These are phyloP conservation scores for Lagopus leucura DNA, from an alignment of 2,113 vertebrate species.

Conservation along the genomic window DNA sequence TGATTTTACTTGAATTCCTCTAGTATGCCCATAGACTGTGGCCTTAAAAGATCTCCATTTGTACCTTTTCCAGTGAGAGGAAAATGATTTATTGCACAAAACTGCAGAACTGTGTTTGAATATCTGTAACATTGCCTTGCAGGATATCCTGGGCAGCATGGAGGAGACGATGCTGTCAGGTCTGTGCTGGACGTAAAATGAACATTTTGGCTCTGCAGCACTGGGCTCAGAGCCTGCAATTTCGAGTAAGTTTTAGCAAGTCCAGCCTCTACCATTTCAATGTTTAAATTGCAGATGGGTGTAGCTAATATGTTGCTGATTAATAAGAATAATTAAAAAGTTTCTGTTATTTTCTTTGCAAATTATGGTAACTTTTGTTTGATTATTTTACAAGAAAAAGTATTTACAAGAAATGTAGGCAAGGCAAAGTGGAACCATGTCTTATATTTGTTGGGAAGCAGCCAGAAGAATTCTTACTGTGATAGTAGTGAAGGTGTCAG, in stretches of 20 bases:
- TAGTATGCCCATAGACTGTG: background rate
- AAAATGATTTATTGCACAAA: background rate
- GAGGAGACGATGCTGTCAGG: slow-evolving; percentile 70
- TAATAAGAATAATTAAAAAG: background rate
- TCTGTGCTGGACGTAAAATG: slow-evolving; percentile 21
- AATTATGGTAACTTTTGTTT: background rate
- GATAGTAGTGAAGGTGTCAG: background rate
- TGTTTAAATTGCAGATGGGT: rapidly evolving
- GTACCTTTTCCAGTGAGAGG: background rate
- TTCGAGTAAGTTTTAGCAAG: slow-evolving; percentile 77
- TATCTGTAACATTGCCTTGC: slow-evolving; percentile 9
- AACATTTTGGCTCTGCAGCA: slow-evolving; percentile 76
- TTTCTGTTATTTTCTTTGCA: background rate
- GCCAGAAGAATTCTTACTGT: background rate
- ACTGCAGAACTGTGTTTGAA: background rate
- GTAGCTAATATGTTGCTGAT: background rate
- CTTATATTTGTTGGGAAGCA: background rate
- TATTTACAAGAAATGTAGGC: background rate
- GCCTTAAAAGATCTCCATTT: background rate
- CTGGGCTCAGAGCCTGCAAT: slow-evolving; percentile 75
- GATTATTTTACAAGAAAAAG: background rate
- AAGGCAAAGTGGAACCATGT: background rate
- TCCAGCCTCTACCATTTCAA: background rate
- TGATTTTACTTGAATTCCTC: background rate
- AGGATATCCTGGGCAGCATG: slow-evolving; percentile 85